Evolutionary conservation across 2,113 vertebrate genomes (phyloP).

Genomic region (Xenotilapia leptura): DNA sequence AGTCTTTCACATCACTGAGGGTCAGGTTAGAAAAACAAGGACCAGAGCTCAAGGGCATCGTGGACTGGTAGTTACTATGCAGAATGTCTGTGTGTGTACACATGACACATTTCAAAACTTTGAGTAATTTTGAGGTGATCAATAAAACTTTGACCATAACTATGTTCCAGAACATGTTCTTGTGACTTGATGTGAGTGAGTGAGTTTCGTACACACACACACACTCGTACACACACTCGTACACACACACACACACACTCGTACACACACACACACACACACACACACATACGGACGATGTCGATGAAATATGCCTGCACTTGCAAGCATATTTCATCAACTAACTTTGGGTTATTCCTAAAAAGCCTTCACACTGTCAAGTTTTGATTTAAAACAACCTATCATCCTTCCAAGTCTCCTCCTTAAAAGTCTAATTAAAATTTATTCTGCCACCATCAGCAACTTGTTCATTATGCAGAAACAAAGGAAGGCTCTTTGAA

Average conservation of each 20-base stretch:
- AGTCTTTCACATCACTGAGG: not conserved
- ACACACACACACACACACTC: not conserved
- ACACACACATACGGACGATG: not conserved
- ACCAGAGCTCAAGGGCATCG: not conserved
- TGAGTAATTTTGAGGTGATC: not conserved
- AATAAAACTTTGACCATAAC: not conserved
- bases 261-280: not conserved
- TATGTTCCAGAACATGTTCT: not conserved
- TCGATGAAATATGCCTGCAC: not conserved
- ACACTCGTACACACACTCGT: not conserved
- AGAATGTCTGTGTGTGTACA: not conserved
- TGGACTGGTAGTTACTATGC: not conserved
- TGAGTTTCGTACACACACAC: not conserved
- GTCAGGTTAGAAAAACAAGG: not conserved
- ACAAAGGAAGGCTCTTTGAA: slow-evolving; percentile 45
- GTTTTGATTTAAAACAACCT: slow-evolving; percentile 40
- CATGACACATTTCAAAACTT: not conserved
- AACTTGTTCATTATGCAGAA: slow-evolving; percentile 56
- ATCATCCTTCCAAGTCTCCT: slow-evolving; percentile 15
- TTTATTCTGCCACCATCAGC: slow-evolving; percentile 44
- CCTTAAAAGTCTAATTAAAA: slow-evolving; percentile 46
- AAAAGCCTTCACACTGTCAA: slow-evolving; percentile 35
- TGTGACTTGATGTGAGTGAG: not conserved
- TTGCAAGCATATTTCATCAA: not conserved
- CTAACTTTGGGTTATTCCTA: slow-evolving; percentile 24